Evolutionary conservation across 2,888 invertebrate species (phyloP).

Genomic region (Xestia c-nigrum): DNA sequence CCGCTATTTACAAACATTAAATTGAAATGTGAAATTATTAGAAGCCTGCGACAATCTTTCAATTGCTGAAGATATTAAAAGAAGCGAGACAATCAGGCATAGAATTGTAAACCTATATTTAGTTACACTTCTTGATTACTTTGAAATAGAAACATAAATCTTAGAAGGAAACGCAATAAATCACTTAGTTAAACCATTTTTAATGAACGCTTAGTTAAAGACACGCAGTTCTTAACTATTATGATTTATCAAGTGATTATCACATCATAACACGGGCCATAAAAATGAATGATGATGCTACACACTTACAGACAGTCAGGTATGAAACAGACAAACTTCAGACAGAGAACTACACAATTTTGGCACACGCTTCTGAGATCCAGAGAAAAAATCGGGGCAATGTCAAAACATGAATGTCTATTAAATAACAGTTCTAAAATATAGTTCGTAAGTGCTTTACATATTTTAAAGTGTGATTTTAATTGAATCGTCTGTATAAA

Average conservation of each 20-base stretch:
- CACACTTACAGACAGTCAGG: conserved; percentile 27
- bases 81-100: neutral
- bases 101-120: neutral
- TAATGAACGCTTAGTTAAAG: neutral
- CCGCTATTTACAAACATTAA: conserved; percentile 77
- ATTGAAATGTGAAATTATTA: conserved; percentile 57
- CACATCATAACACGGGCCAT: conserved; percentile 34
- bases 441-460: conserved; percentile 35
- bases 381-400: conserved; percentile 56
- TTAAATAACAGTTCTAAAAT: conserved; percentile 51
- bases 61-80: conserved; percentile 14
- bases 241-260: conserved; percentile 29
- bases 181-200: conserved; percentile 8
- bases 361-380: conserved; percentile 53
- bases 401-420: conserved; percentile 59
- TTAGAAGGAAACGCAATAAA: conserved; percentile 18
- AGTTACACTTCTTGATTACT: neutral
- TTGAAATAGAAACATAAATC: conserved; percentile 24
- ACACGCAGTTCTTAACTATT: conserved; percentile 8
- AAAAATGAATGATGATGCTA: conserved; percentile 44
- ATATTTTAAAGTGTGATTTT: conserved; percentile 25
- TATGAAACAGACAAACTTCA: conserved; percentile 45
- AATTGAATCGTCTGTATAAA: conserved; percentile 41
- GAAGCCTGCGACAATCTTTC: conserved; percentile 1
- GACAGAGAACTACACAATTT: conserved; percentile 43